phyloP scores from a whole-genome alignment of 2,113 vertebrate genomes.

The Campylomormyrus tamandua region DNA sequence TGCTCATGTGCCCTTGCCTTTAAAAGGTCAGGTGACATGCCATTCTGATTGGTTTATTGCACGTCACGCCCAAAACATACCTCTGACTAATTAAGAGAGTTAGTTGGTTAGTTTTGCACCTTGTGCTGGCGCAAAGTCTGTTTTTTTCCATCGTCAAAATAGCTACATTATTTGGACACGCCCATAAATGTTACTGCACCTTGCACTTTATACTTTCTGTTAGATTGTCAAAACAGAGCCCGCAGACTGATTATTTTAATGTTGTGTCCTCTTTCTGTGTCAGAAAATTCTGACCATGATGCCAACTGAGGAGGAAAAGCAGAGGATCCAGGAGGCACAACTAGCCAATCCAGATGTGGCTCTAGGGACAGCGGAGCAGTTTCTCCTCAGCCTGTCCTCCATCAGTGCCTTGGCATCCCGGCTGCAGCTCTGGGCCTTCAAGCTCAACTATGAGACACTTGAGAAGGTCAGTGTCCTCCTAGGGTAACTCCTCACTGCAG shows the following conservation, averaged over 20 bases:
- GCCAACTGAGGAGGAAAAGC: conserved; percentile 85
- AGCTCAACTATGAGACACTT: conserved; percentile 84
- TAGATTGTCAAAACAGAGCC: no score
- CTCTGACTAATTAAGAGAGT: no score
- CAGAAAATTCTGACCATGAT: conserved; percentile 95
- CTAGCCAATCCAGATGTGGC: conserved; percentile 77
- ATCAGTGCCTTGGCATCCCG: conserved; percentile 75
- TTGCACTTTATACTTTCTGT: no score
- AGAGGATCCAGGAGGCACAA: conserved; percentile 89
- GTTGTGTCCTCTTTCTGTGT: conserved; percentile 5
- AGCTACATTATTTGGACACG: no score
- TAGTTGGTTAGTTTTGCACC: no score
- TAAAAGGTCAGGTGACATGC: no score
- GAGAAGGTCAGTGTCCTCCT: conserved; percentile 69
- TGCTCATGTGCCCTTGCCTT: no score
- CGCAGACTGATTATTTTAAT: background rate
- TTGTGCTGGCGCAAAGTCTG: no score
- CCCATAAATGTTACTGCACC: no score
- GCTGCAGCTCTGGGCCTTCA: conserved; percentile 95
- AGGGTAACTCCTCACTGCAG: background rate
- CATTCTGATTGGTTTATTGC: no score
- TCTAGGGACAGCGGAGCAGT: conserved; percentile 82
- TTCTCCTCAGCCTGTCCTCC: conserved; percentile 77
- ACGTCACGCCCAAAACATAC: no score
- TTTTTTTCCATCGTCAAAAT: no score